Conservation (phyloP, 2,888 invertebrate genomes). For the Tetheella fluctuosa region DNA sequence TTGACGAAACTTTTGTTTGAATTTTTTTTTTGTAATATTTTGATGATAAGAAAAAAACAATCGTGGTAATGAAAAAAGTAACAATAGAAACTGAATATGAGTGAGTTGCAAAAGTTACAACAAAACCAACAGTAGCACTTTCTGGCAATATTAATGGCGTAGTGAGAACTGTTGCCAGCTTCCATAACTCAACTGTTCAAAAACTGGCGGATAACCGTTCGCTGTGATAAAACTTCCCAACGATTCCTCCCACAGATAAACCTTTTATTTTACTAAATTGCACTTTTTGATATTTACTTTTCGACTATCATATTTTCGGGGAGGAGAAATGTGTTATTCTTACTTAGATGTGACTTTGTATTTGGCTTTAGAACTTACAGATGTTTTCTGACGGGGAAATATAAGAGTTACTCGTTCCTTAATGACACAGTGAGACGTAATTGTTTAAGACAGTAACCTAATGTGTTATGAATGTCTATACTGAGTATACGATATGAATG, state of each 20-base stretch:
- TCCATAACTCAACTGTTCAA: conserved; percentile 38
- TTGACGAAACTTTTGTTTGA: too few species aligned
- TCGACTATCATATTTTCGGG: background rate
- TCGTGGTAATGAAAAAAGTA: background rate
- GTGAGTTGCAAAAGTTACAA: background rate
- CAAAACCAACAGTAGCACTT: conserved; percentile 14
- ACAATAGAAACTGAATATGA: background rate
- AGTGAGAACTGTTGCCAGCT: conserved; percentile 36
- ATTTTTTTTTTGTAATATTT: too few species aligned
- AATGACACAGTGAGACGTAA: too few species aligned
- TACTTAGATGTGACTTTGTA: background rate
- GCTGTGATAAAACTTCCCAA: conserved; percentile 37
- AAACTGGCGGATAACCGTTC: conserved; percentile 29
- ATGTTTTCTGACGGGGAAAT: too few species aligned
- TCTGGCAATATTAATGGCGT: conserved; percentile 37
- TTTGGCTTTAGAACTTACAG: background rate
- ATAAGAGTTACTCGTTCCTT: too few species aligned
- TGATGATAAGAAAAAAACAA: too few species aligned
- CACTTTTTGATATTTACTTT: conserved; percentile 6
- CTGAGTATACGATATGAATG: too few species aligned
- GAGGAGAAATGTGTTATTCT: background rate
- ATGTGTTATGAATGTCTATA: too few species aligned
- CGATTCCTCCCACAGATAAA: conserved; percentile 28
- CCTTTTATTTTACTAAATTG: conserved; percentile 18
- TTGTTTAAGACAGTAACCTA: too few species aligned